phyloP scores from a whole-genome alignment of 1,140 invertebrate species.

The Cydia fagiglandana region DNA sequence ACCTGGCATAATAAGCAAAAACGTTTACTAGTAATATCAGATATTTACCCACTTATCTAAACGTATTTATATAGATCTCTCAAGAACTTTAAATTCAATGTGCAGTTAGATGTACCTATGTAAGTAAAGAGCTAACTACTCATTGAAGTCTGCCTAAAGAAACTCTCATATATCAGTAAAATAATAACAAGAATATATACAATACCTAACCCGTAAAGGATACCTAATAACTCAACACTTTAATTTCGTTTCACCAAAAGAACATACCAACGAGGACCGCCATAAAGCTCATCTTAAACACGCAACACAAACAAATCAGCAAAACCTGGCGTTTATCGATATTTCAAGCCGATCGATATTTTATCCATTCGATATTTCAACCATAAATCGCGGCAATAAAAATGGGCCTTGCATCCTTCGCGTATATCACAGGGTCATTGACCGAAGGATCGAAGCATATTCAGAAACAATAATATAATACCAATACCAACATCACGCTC shows the following conservation, averaged over 20 bases:
- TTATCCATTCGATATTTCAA: background rate
- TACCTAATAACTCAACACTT: background rate
- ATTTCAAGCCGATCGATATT: background rate
- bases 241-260: background rate
- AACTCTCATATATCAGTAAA: no score
- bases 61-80: no score
- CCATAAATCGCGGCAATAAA: conserved; percentile 38
- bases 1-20: no score
- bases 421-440: conserved; percentile 63
- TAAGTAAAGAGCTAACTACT: no score
- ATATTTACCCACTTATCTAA: no score
- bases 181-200: no score
- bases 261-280: conserved; percentile 9
- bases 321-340: conserved; percentile 5
- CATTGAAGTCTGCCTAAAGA: no score
- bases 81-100: no score
- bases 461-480: background rate
- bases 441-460: conserved; percentile 57
- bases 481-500: background rate
- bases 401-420: conserved; percentile 45
- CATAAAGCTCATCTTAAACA: conserved; percentile 1
- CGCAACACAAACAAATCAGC: conserved; percentile 9
- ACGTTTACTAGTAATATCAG: no score
- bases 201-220: no score
- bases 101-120: no score